Evolutionary conservation across 2,113 vertebrate species (phyloP).

Genomic region (Nibea albiflora): DNA sequence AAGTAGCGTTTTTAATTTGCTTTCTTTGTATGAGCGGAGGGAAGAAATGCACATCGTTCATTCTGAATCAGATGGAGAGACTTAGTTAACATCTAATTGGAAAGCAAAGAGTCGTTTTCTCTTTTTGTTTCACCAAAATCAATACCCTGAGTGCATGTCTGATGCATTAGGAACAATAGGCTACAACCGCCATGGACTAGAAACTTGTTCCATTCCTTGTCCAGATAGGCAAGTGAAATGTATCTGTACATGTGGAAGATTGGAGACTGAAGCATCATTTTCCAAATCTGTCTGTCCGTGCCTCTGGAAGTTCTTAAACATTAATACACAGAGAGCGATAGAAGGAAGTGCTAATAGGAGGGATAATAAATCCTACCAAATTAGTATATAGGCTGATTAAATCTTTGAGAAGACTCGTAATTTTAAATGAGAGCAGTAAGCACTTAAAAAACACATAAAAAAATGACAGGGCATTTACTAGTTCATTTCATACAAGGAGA

Average conservation of each 20-base stretch:
- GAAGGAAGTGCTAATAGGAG: neutral
- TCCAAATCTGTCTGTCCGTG: neutral
- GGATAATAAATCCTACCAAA: conserved; percentile 19
- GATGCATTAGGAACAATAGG: conserved; percentile 20
- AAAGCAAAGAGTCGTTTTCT: conserved; percentile 40
- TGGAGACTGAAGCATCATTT: neutral
- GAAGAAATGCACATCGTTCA: conserved; percentile 41
- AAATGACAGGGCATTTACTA: conserved; percentile 38
- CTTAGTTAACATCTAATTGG: conserved; percentile 50
- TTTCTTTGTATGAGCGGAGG: conserved; percentile 50
- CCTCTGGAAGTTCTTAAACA: conserved; percentile 8
- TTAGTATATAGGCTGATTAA: conserved; percentile 14
- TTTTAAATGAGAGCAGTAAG: conserved; percentile 15
- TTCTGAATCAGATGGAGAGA: conserved; percentile 37
- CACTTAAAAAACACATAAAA: conserved; percentile 35
- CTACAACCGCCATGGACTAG: conserved; percentile 19
- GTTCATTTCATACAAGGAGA: neutral
- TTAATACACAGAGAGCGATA: neutral
- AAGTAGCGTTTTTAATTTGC: conserved; percentile 69
- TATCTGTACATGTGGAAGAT: neutral
- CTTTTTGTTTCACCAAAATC: conserved; percentile 34
- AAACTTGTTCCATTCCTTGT: conserved; percentile 10
- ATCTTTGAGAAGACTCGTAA: conserved; percentile 7
- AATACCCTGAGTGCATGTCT: conserved; percentile 38
- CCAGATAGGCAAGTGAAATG: neutral